Base-by-base conservation (phyloP, 2,888 invertebrate species). In the Bhutanitis thaidina region DNA sequence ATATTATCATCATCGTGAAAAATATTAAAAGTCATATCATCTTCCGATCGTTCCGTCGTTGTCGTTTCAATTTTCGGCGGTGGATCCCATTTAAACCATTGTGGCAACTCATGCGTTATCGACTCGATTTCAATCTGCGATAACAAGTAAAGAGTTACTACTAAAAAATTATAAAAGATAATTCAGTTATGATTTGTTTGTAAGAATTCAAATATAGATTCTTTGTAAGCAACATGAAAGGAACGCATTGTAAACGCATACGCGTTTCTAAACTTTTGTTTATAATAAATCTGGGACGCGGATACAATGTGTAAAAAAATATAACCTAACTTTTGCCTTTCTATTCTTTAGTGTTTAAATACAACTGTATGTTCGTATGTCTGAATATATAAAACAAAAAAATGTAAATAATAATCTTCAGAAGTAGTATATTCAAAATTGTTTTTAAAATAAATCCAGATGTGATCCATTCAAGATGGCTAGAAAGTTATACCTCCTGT, bases 41-140 rank as follows among this genome's bases (percentile, higher is more conserved):
- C 87, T 7, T 84, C 86, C 1, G 83, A 75, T 43, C 65, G 69
- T 14, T 83, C 83, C 0, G 86, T 85, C 7, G 89, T 88, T 0
- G 87, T 88, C 20, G 83, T 80, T 49, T 88, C 89, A 1, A 73
- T 55, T 58, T 85, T 86, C 9, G 78, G 74, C 0, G 78, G 82
- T 1, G 87, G 83, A 53, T 89, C 89, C 88, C 88, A 89, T 67
- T 87, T 87, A 64, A 89, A 89, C 87, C 87, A 85, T 29, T 73
- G 71, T 1, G 88, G 89, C 39, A 89, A 58, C 59, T 80, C 80
- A 64, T 88, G 80, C 38, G 69, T 65, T 53, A 82, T 71, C n/a
- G 79, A 74, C 30, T 86, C 87, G 68, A 83, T 79, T 53, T 89
- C 87, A 60, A 88, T 82, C 89, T 89, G 75, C 16, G 61, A 68